Percentiles rank a stretch among this genome's conserved stretches.
phyloP scores from a whole-genome alignment of 2,888 invertebrate genomes.

The Dicranocentrus wangi region DNA sequence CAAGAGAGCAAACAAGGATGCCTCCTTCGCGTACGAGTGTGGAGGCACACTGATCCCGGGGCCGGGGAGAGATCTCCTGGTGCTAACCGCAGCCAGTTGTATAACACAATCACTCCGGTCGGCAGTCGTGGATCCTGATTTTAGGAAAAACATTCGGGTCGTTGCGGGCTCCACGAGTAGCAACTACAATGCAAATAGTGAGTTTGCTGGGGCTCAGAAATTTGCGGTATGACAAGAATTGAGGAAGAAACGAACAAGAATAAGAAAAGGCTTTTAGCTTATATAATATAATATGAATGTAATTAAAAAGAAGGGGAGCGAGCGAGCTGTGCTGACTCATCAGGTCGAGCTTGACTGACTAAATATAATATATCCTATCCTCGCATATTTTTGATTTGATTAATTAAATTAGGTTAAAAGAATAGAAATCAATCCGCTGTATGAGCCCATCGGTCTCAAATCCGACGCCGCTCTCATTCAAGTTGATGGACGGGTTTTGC shows the following conservation, averaged over 20 bases:
- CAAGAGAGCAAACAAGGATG: conserved; percentile 35
- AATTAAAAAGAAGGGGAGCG: no score
- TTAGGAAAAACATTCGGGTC: conserved; percentile 49
- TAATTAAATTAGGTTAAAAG: conserved; percentile 49
- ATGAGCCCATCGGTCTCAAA: conserved; percentile 54
- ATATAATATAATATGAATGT: no score
- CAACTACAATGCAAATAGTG: conserved; percentile 63
- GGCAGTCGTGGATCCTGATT: conserved; percentile 25
- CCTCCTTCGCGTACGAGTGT: conserved; percentile 60
- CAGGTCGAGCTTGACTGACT: no score
- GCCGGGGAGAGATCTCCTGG: conserved; percentile 36
- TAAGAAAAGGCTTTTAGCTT: conserved; percentile 4
- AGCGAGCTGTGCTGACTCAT: no score
- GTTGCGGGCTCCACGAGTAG: conserved; percentile 60
- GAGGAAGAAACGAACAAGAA: not conserved
- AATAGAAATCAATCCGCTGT: conserved; percentile 65
- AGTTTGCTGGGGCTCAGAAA: conserved; percentile 55
- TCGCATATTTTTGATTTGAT: not conserved
- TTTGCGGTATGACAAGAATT: conserved; percentile 48
- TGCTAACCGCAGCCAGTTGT: conserved; percentile 62
- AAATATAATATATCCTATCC: no score
- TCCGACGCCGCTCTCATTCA: conserved; percentile 63
- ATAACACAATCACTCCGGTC: conserved; percentile 54
- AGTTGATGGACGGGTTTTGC: conserved; percentile 43
- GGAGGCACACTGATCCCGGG: conserved; percentile 63